Base-by-base conservation (phyloP, 2,888 invertebrate genomes). In the Acrocyrtus sp. region DNA sequence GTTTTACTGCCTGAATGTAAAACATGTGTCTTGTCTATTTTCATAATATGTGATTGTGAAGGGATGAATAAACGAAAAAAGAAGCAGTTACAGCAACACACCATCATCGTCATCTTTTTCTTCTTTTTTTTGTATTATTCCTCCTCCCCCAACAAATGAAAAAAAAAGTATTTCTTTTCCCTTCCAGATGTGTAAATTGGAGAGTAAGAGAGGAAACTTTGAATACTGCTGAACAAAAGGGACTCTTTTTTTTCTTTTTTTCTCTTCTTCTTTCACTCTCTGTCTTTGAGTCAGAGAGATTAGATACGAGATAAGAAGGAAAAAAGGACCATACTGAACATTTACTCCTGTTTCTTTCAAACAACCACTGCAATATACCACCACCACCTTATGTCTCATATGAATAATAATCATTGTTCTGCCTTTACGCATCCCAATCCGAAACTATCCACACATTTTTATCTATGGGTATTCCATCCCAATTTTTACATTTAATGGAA, bases 351-450 rank as follows among this genome's bases (percentile, higher is more conserved):
- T 45, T 54, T 69, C 39, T 34, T 50, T 68, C 17, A 45, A 61
- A 54, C 51, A 50, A 61, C 53, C 68, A 60, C 54, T 51, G 48
- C 27, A 50, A 48, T 41, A 61, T 54, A 27, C 24, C 61, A 34
- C 24, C 54, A 22, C 47, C 34, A n/a, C 41, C 51, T 22, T 34
- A 19, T 50, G 62, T 41, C 51, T 61, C 47, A 41, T 54, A 29
- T 69, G 68, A 58, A 69, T 69, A 69, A 58, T 69, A 53, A 19
- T 54, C 56, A 65, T 69, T 69, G 68, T 69, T 69, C 67, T 58
- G 27, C n/a, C n/a, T n/a, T n/a, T n/a, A n/a, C n/a, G n/a, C n/a
- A n/a, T n/a, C n/a, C n/a, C n/a, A n/a, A n/a, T n/a, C n/a, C n/a
- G n/a, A 27, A 12, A 2, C n/a, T 34, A 29, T 29, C 41, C n/a